Evolutionary conservation across 2,797 vertebrate species (phyloP).

Genomic region (Menidia menidia): DNA sequence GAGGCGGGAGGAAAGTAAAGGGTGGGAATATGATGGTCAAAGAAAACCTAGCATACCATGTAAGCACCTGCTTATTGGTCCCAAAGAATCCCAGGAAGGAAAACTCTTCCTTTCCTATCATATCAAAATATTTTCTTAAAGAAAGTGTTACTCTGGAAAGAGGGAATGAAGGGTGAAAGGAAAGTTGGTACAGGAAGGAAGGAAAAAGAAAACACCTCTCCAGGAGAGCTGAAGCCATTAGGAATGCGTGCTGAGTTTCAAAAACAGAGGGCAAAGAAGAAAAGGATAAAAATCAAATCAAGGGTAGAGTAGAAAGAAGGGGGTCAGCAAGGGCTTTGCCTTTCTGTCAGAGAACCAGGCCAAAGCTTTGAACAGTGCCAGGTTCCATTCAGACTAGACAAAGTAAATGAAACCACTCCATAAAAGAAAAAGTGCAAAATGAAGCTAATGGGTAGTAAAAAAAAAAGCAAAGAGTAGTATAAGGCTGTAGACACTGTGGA

Average conservation of each 20-base stretch:
- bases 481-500: neutral
- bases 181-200: slow-evolving; percentile 16
- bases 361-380: slow-evolving; percentile 61
- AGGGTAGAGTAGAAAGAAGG: slow-evolving; percentile 40
- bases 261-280: slow-evolving; percentile 59
- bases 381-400: slow-evolving; percentile 72
- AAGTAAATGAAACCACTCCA: slow-evolving; percentile 72
- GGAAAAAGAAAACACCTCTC: slow-evolving; percentile 44
- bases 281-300: slow-evolving; percentile 70
- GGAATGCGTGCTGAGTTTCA: slow-evolving; percentile 66
- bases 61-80: slow-evolving; percentile 65
- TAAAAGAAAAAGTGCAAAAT: slow-evolving; percentile 62
- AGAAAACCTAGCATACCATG: slow-evolving; percentile 31
- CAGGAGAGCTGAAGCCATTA: slow-evolving; percentile 46
- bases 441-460: slow-evolving; percentile 38
- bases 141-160: slow-evolving; percentile 20
- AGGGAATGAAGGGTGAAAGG: slow-evolving; percentile 21
- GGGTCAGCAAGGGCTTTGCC: slow-evolving; percentile 50
- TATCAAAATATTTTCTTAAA: slow-evolving; percentile 39
- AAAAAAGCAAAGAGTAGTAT: slow-evolving; percentile 15
- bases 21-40: slow-evolving; percentile 15
- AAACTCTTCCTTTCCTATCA: neutral
- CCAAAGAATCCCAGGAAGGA: slow-evolving; percentile 59
- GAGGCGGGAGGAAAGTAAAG: neutral
- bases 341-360: slow-evolving; percentile 52